Base-by-base conservation (phyloP, 2,888 invertebrate genomes). In the Synanthedon myopaeformis region DNA sequence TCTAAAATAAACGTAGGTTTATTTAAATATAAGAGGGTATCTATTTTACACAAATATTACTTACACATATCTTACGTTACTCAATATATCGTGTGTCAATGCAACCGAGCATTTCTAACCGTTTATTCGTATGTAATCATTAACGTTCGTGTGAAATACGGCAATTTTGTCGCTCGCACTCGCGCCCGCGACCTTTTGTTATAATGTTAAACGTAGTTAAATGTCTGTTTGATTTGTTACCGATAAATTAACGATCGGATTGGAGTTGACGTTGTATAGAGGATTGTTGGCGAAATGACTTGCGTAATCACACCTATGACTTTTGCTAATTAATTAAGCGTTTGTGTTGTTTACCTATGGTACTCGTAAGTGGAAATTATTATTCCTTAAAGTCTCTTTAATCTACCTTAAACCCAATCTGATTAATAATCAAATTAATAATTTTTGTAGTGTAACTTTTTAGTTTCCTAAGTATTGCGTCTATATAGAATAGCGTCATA, bases 101-200 rank as follows among this genome's bases (percentile, higher is more conserved):
- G 79, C 51, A 66, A 56, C 56, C 69, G 55, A 54, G 49, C 58
- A 51, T 28, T 14, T 19, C 49, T 14, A 19, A 49, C 23, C 17
- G 49, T 12, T 17, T 49, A 45, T 14, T 45, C 45, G 45, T 41
- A 67, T 72, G 74, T 74, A 79, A 78, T 76, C 70, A 79, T 74
- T 71, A 69, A 65, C 64, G 65, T 59, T 35, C 73, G 79, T 83
- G 82, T 79, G 82, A 82, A 82, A 78, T 77, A 75, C 72, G 69
- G 67, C 80, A 82, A 83, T 83, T 82, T 74, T 71, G 72, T 67
- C 60, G 58, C 58, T 61, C 63, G 56, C 58, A 58, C 58, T 61
- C 63, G 56, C 58, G 59, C 59, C 63, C 61, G 41, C 51, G 45
- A 45, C 45, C 45, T 45, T 35, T 45, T 45, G 45, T 45, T 45